Conservation (phyloP, 1,140 invertebrate species). For the Branchinecta lynchi region DNA sequence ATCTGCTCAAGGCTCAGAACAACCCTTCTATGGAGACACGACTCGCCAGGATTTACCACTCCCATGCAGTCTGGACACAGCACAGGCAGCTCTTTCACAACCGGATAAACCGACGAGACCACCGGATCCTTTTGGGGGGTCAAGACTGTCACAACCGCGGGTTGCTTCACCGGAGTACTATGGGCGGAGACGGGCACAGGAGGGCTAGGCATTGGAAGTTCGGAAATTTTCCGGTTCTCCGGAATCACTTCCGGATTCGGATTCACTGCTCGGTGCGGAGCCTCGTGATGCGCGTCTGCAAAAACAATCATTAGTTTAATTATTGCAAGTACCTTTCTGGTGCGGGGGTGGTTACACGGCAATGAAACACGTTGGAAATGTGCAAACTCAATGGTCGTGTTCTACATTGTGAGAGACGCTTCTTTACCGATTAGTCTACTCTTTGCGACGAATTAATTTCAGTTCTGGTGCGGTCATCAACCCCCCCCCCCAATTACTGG, state of each 20-base stretch:
- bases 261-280: not conserved
- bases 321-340: too few species aligned
- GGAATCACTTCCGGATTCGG: not conserved
- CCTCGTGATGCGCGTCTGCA: not conserved
- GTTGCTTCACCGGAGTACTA: not conserved
- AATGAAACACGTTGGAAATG: too few species aligned
- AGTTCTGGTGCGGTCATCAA: too few species aligned
- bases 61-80: not conserved
- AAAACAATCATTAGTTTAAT: too few species aligned
- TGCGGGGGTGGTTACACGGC: too few species aligned
- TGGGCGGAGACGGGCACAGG: not conserved
- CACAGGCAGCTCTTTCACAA: not conserved
- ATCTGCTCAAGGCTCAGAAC: constrained; percentile 2
- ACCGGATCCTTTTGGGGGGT: too few species aligned
- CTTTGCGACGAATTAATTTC: too few species aligned
- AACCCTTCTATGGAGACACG: not conserved
- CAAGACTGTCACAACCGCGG: not conserved
- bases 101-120: too few species aligned
- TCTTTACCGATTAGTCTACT: too few species aligned
- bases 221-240: not conserved
- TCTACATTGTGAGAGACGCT: too few species aligned
- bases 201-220: not conserved
- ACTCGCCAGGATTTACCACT: not conserved
- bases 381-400: too few species aligned
- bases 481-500: too few species aligned